Conservation (phyloP, 64 coral and sea anemone genomes). For the Platygyra sinensis region DNA sequence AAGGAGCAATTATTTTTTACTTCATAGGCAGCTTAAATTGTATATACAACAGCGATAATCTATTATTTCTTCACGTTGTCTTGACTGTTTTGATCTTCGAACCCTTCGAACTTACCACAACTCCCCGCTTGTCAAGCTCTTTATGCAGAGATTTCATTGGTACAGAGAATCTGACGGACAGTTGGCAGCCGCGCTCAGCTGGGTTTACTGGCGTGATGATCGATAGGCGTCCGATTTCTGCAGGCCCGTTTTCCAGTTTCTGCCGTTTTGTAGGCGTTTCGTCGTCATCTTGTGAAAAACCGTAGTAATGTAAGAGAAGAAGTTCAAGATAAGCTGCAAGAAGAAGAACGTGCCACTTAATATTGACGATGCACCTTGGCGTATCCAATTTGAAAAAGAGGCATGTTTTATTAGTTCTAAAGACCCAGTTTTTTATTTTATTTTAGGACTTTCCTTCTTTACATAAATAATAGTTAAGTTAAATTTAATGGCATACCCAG, state of each 20-base stretch:
- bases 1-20: too few relatives aligned
- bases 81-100: neutral
- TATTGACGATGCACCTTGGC: neutral
- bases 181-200: slow-evolving; percentile 79
- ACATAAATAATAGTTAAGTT: too few relatives aligned
- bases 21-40: too few relatives aligned
- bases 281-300: neutral
- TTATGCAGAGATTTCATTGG: slow-evolving; percentile 43
- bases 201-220: slow-evolving; percentile 87
- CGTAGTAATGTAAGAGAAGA: slow-evolving; percentile 31
- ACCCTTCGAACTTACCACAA: slow-evolving; percentile 76
- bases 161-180: slow-evolving; percentile 73
- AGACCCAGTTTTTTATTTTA: too few relatives aligned
- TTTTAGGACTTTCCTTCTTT: too few relatives aligned
- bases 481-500: too few relatives aligned
- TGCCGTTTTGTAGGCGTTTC: slow-evolving; percentile 3
- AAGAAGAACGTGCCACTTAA: neutral
- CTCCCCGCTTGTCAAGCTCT: slow-evolving; percentile 85
- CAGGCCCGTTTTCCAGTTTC: slow-evolving; percentile 1
- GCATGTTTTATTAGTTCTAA: too few relatives aligned
- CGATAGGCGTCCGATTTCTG: slow-evolving; percentile 8
- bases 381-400: too few relatives aligned
- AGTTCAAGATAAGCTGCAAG: slow-evolving; percentile 41
- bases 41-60: too few relatives aligned
- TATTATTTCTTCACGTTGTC: too few relatives aligned